Conservation (phyloP, 1,140 invertebrate species). For the Cecropterus lyciades region DNA sequence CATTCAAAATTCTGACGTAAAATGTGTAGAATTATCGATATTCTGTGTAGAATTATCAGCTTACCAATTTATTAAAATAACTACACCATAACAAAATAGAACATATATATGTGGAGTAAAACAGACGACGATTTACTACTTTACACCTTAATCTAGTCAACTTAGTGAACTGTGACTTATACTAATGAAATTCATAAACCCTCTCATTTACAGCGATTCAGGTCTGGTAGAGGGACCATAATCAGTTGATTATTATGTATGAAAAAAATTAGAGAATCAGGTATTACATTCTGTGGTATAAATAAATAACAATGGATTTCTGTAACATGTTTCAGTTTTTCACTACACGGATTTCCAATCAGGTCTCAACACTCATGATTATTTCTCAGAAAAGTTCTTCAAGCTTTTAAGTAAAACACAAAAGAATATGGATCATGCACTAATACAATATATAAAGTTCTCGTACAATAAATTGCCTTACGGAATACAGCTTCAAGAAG, state of each 20-base stretch:
- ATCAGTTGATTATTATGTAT: too few relatives aligned
- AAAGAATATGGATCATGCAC: slow-evolving; percentile 4
- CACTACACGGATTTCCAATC: not conserved
- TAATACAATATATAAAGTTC: slow-evolving; percentile 15
- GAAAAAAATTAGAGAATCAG: too few relatives aligned
- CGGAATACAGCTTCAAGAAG: slow-evolving; percentile 17
- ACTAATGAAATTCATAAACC: too few relatives aligned
- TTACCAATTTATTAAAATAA: not conserved
- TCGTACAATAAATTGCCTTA: slow-evolving; percentile 19
- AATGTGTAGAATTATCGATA: slow-evolving; percentile 18
- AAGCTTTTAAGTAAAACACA: not conserved
- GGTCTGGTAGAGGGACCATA: too few relatives aligned
- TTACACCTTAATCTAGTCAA: too few relatives aligned
- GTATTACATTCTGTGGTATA: too few relatives aligned
- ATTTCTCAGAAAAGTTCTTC: not conserved
- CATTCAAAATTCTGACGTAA: slow-evolving; percentile 16
- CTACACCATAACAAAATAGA: too few relatives aligned
- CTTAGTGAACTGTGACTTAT: too few relatives aligned
- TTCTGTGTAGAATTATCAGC: not conserved
- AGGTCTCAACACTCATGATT: not conserved
- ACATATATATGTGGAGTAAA: too few relatives aligned
- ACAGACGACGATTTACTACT: too few relatives aligned
- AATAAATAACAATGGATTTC: too few relatives aligned
- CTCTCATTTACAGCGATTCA: too few relatives aligned
- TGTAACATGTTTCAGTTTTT: not conserved